These are phyloP conservation scores for Macrocentrus cingulum DNA, from an alignment of 1,140 invertebrate genomes.

Conservation along the genomic window DNA sequence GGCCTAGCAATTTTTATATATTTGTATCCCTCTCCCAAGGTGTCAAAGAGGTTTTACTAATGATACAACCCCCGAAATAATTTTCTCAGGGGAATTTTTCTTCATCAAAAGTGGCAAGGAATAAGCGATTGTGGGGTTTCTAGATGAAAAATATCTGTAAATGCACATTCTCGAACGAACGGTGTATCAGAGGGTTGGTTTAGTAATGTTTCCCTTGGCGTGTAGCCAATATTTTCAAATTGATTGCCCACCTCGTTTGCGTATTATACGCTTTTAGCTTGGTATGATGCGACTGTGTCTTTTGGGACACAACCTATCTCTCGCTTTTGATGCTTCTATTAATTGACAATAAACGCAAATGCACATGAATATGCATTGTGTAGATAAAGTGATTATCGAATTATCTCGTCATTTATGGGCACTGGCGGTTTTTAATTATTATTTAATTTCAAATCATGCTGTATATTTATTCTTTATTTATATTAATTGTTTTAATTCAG, in stretches of 20 bases:
- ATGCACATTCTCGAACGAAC: not conserved
- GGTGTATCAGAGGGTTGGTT: not conserved
- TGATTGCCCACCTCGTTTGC: conserved; percentile 15
- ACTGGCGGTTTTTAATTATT: too few species aligned
- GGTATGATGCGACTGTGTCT: conserved; percentile 3
- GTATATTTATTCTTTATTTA: too few species aligned
- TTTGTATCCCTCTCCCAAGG: too few species aligned
- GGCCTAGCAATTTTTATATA: too few species aligned
- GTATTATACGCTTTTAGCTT: not conserved
- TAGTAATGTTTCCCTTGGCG: conserved; percentile 11
- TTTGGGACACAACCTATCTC: not conserved
- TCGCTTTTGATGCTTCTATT: not conserved
- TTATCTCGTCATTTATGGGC: not conserved
- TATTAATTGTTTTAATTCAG: too few species aligned
- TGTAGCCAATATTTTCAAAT: conserved; percentile 1
- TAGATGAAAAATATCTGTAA: not conserved
- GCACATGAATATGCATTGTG: conserved; percentile 2
- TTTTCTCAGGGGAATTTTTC: too few species aligned
- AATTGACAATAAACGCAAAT: not conserved
- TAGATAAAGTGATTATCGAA: not conserved
- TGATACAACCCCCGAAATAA: too few species aligned
- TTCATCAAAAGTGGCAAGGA: too few species aligned
- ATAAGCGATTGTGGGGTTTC: too few species aligned
- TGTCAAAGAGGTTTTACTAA: too few species aligned
- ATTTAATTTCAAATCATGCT: too few species aligned